phyloP scores from a whole-genome alignment of 1,140 invertebrate genomes.

The Pygmarrhopalites habei region DNA sequence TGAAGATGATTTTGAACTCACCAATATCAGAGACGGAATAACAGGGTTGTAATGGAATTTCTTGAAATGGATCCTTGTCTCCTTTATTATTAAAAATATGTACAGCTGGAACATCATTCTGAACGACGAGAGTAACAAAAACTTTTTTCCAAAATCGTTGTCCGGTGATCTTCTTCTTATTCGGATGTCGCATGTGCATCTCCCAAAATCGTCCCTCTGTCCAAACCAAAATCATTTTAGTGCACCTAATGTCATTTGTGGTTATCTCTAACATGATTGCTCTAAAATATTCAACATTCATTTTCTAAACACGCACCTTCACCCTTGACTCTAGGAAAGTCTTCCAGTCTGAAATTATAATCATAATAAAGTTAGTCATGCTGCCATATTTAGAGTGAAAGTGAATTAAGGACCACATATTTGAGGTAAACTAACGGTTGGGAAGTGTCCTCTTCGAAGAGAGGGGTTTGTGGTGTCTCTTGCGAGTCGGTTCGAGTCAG shows the following conservation, averaged over 20 bases:
- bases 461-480: slow-evolving; percentile 78
- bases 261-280: too few species aligned
- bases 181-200: slow-evolving; percentile 89
- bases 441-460: slow-evolving; percentile 91
- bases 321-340: slow-evolving; percentile 75
- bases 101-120: slow-evolving; percentile 73
- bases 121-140: slow-evolving; percentile 69
- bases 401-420: too few species aligned
- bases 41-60: slow-evolving; percentile 83
- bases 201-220: slow-evolving; percentile 99
- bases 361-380: too few species aligned
- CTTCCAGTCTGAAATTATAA: too few species aligned
- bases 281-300: too few species aligned
- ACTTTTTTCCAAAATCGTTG: slow-evolving; percentile 98
- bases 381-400: too few species aligned
- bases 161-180: slow-evolving; percentile 97
- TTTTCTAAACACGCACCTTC: too few species aligned
- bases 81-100: slow-evolving; percentile 74
- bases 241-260: too few species aligned
- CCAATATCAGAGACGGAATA: slow-evolving; percentile 82
- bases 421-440: too few species aligned
- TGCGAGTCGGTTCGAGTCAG: slow-evolving; percentile 55
- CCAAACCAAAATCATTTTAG: too few species aligned
- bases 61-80: slow-evolving; percentile 87
- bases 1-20: slow-evolving; percentile 35